Conservation (phyloP, 2,888 invertebrate genomes). For the Glyphotaelius pellucidus region DNA sequence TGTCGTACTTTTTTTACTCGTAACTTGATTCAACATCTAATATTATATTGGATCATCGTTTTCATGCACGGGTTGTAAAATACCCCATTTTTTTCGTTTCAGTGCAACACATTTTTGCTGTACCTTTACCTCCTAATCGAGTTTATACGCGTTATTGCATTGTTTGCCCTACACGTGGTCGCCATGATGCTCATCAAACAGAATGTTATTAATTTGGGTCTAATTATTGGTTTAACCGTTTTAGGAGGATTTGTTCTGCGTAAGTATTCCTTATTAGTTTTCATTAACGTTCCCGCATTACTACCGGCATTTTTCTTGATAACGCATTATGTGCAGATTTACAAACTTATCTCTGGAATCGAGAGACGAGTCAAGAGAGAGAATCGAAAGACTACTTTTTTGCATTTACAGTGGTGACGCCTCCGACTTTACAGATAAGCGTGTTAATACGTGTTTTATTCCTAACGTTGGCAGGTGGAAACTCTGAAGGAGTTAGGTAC, state of each 20-base stretch:
- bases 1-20: neutral
- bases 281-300: neutral
- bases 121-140: conserved; percentile 57
- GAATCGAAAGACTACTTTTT: too few relatives aligned
- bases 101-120: conserved; percentile 59
- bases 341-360: too few relatives aligned
- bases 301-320: too few relatives aligned
- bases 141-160: conserved; percentile 44
- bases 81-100: conserved; percentile 2
- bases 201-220: conserved; percentile 62
- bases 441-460: too few relatives aligned
- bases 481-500: too few relatives aligned
- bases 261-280: conserved; percentile 42
- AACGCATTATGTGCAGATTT: too few relatives aligned
- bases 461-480: too few relatives aligned
- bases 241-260: conserved; percentile 63
- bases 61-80: neutral
- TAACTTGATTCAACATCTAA: neutral
- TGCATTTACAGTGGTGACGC: too few relatives aligned
- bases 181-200: conserved; percentile 64
- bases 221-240: conserved; percentile 63
- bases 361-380: too few relatives aligned
- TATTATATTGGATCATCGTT: neutral
- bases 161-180: conserved; percentile 54
- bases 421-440: too few relatives aligned